phyloP scores from a whole-genome alignment of 2,797 vertebrate genomes.

The Pseudochromis fuscus region DNA sequence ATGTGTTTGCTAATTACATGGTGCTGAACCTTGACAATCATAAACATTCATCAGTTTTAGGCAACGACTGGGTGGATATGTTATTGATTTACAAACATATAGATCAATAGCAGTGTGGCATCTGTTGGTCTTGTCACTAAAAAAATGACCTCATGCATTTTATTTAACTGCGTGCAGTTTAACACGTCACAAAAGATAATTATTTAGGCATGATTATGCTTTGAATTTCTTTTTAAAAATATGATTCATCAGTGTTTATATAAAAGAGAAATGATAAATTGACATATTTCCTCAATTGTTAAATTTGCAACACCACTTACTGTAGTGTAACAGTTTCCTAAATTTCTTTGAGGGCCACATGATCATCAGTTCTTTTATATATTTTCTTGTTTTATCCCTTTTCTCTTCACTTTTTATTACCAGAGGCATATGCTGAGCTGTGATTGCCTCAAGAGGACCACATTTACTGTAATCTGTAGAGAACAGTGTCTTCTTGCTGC shows the following conservation, averaged over 20 bases:
- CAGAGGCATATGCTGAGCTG: constrained; percentile 20
- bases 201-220: constrained; percentile 11
- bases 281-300: too few relatives aligned
- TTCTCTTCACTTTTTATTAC: constrained; percentile 9
- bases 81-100: constrained; percentile 21
- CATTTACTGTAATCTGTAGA: constrained; percentile 18
- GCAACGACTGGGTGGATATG: not conserved
- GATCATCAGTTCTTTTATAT: constrained; percentile 20
- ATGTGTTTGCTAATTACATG: constrained; percentile 18
- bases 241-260: constrained; percentile 6
- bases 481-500: constrained; percentile 2
- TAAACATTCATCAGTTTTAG: constrained; percentile 7
- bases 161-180: constrained; percentile 18
- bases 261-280: constrained; percentile 1
- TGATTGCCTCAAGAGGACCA: constrained; percentile 10
- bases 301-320: constrained; percentile 14
- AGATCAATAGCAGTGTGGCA: constrained; percentile 16
- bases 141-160: constrained; percentile 10
- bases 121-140: constrained; percentile 26
- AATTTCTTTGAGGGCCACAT: constrained; percentile 12
- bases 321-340: constrained; percentile 3
- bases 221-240: not conserved
- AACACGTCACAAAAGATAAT: constrained; percentile 25
- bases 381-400: constrained; percentile 35
- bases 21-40: constrained; percentile 12